A percentile compares a stretch with the other conserved stretches of the same genome.
These are phyloP conservation scores for Acronicta alni DNA, from an alignment of 2,888 invertebrate species.

Conservation along the genomic window DNA sequence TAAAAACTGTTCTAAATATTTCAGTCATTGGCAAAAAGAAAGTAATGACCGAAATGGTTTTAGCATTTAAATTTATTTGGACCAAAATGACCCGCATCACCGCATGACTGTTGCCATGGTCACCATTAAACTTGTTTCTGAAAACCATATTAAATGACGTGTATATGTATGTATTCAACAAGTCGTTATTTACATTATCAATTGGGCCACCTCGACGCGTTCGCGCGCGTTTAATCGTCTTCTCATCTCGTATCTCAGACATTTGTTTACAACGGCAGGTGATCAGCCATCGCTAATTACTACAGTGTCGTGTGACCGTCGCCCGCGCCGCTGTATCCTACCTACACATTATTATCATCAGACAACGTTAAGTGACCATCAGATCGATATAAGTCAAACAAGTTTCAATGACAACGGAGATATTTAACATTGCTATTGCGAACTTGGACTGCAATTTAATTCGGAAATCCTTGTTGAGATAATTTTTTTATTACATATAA, in stretches of 20 bases:
- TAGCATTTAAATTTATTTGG: neutral
- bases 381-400: constrained; percentile 31
- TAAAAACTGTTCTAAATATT: too few relatives aligned
- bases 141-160: constrained; percentile 2
- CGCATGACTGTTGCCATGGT: constrained; percentile 1
- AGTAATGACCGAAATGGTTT: too few relatives aligned
- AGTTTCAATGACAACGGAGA: constrained; percentile 22
- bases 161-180: too few relatives aligned
- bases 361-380: constrained; percentile 44
- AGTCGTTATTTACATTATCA: constrained; percentile 15
- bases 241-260: constrained; percentile 59
- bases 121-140: neutral
- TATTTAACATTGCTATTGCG: constrained; percentile 16
- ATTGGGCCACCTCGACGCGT: constrained; percentile 67
- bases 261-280: constrained; percentile 48
- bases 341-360: constrained; percentile 24
- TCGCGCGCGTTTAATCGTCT: constrained; percentile 53
- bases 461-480: constrained; percentile 25
- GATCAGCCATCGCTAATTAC: constrained; percentile 47
- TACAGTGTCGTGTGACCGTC: constrained; percentile 53
- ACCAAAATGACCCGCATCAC: too few relatives aligned
- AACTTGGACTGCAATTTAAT: constrained; percentile 9
- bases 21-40: too few relatives aligned
- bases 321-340: constrained; percentile 43
- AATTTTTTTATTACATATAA: too few relatives aligned